These are phyloP conservation scores for Thymelicus acteon DNA, from an alignment of 2,888 invertebrate species.

Conservation along the genomic window DNA sequence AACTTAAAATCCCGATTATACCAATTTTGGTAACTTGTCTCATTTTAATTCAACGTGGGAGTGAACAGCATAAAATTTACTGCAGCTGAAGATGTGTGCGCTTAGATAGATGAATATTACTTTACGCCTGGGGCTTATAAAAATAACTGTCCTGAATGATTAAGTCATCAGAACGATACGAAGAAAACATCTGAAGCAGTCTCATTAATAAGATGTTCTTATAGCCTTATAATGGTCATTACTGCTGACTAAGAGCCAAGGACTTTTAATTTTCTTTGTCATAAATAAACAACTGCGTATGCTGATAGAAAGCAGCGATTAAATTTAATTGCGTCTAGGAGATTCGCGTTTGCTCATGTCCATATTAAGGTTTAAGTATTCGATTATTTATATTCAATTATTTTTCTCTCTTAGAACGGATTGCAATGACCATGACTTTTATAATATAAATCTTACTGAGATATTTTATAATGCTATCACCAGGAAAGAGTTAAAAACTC, in stretches of 20 bases:
- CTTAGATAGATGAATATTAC: conserved; percentile 30
- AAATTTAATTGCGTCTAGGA: conserved; percentile 24
- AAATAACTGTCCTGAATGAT: conserved; percentile 31
- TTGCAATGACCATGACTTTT: too few species aligned
- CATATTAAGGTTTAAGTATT: conserved; percentile 12
- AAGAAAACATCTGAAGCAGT: conserved; percentile 11
- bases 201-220: conserved; percentile 25
- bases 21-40: conserved; percentile 43
- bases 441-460: too few species aligned
- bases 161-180: conserved; percentile 27
- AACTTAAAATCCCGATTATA: conserved; percentile 40
- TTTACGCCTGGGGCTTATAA: conserved; percentile 25
- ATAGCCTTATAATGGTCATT: conserved; percentile 13
- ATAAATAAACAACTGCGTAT: conserved; percentile 12
- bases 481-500: too few species aligned
- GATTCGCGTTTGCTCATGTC: conserved; percentile 6
- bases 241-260: conserved; percentile 3
- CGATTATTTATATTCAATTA: background rate
- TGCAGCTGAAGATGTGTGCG: conserved; percentile 22
- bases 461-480: too few species aligned
- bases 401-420: too few species aligned
- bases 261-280: conserved; percentile 33
- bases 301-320: conserved; percentile 31
- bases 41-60: conserved; percentile 38
- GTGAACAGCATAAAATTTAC: conserved; percentile 24